Evolutionary conservation across 2,113 vertebrate genomes (phyloP), one percentile per base, ranked within the genome.

Genomic region (Piaya cayana): DNA sequence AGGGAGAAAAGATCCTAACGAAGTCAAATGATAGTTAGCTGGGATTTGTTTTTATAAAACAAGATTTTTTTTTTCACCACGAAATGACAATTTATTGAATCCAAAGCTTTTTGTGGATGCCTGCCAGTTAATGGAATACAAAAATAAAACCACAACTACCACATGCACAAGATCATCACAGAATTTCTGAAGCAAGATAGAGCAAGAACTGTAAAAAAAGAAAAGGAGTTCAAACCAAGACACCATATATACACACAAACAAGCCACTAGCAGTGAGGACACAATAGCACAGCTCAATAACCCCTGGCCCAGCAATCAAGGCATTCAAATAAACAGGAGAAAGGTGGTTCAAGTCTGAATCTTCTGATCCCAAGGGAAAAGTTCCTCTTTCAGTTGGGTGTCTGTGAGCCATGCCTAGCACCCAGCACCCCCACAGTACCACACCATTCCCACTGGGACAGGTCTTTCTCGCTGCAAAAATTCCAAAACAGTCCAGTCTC

Each of bases 11-110:
- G 34, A 67, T 15, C 29, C n/a, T 50, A 42, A 55, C 72, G 21
- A 90, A 64, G 25, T 62, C 62, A 55, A 70, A 93, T 16, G 3
- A 50, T 50, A 9, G 72, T 69, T 80, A 30, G 15, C 30, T 49
- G 52, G 14, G 18, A 1, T 59, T 92, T 78, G 32, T 3, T 92
- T 71, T 71, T 27, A 37, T 25, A 70, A 68, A 77, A 3, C 65
- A 8, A 80, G 26, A 55, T 50, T 25, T 23, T 55, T 25, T 23
- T 55, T 83, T 59, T 18, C n/a, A 70, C 16, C 17, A 90, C 47
- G 37, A 95, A 88, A 80, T 49, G 14, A 53, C 36, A 80, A 60
- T 60, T 76, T 70, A 70, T 11, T 70, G 69, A 84, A 93, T 70
- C 32, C 37, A 87, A 87, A 45, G 22, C 26, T 15, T 90, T 84